Evolutionary conservation across 2,888 invertebrate species (phyloP), one percentile per base, ranked within the genome.

Genomic region (Entomobrya multifasciata): DNA sequence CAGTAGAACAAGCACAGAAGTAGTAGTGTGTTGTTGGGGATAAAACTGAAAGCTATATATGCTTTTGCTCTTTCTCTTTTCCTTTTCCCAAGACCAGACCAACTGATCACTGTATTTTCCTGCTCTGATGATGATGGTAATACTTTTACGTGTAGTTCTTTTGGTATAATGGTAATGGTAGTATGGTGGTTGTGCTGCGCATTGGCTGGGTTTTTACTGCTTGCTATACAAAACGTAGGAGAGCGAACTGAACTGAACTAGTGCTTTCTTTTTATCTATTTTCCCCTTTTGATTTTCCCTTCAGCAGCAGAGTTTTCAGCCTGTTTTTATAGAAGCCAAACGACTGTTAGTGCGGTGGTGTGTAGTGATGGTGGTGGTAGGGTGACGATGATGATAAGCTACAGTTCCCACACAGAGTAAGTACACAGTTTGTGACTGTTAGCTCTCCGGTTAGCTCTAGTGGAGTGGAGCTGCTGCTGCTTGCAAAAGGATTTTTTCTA

Each of bases 311-410:
- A 1, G 11, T 55, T 20, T 30, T 27, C 62, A 57, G 60, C 49
- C 78, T 65, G 55, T 62, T 47, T 62, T 83, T 62, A 74, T 52
- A 83, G 83, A 83, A 83, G 83, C 83, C 83, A 83, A 82, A 77
- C 65, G 83, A 83, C 83, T 76, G 83, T 83, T 83, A 76, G 77
- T 49, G 62, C n/a, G n/a, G n/a, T 36, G 36, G 5, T 36, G 36
- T 36, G 76, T 77, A 25, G 49, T 25, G 70, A 70, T 47, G 20
- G n/a, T 4, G 36, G 8, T 4, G 8, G 36, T 36, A 36, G 36
- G 36, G 36, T 36, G 70, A 70, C 70, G 47, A 70, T 70, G 70
- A 70, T 70, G 83, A 83, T 83, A 77, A 83, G 83, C 76, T 76
- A 70, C 44, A 70, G 25, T 83, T 83, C 67, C 83, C 76, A 36